These are phyloP conservation scores for Drosophila ananassae DNA, from an alignment of 1,140 invertebrate genomes.

Conservation along the genomic window DNA sequence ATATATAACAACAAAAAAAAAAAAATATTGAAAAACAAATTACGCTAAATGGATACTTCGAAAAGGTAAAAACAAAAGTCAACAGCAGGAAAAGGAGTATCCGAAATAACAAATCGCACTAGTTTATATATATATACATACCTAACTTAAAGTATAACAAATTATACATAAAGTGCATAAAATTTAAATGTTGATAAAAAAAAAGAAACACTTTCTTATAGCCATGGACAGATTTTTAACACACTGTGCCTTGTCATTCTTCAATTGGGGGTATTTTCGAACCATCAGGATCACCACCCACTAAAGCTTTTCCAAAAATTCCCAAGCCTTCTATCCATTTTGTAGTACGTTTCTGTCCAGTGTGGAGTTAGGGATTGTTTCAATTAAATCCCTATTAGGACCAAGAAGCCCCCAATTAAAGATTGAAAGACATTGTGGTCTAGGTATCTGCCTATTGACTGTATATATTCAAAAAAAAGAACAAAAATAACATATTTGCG, in stretches of 20 bases:
- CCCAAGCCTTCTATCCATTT: no score
- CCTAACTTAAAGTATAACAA: slow-evolving; percentile 66
- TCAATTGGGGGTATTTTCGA: neutral
- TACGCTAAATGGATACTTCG: slow-evolving; percentile 21
- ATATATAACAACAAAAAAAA: slow-evolving; percentile 45
- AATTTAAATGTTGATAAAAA: slow-evolving; percentile 73
- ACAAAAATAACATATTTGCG: slow-evolving; percentile 62
- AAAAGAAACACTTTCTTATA: slow-evolving; percentile 37
- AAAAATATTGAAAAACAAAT: slow-evolving; percentile 49
- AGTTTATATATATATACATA: slow-evolving; percentile 60
- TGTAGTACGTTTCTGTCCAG: no score
- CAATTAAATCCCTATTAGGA: no score
- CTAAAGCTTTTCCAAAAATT: no score
- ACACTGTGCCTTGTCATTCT: neutral
- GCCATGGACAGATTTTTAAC: neutral
- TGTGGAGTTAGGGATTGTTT: no score
- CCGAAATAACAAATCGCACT: slow-evolving; percentile 46
- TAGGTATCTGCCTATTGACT: slow-evolving; percentile 16
- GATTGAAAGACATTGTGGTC: neutral
- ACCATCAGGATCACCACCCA: neutral
- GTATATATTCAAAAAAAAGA: slow-evolving; percentile 51
- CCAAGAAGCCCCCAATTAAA: neutral
- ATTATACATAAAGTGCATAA: slow-evolving; percentile 74
- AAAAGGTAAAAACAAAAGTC: slow-evolving; percentile 22
- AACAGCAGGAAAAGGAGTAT: slow-evolving; percentile 28